A percentile compares a stretch with the other conserved stretches of the same genome.
These are phyloP conservation scores for Enteromius fasciolatus DNA, from an alignment of 2,797 vertebrate species.

Conservation along the genomic window DNA sequence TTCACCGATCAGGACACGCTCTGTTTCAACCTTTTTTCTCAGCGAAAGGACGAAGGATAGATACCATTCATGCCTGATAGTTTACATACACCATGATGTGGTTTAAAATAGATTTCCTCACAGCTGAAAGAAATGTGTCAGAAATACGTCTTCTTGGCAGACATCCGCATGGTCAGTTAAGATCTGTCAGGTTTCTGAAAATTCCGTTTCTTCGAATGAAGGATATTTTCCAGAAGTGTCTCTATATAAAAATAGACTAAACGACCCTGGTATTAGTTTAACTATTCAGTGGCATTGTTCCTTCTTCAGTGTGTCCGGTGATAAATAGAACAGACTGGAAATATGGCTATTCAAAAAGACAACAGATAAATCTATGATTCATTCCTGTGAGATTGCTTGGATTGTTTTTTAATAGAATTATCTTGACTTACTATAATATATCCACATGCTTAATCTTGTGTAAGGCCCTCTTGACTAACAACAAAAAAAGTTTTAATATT, in stretches of 20 bases:
- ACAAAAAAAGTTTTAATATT: conserved; percentile 16
- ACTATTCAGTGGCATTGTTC: conserved; percentile 33
- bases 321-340: conserved; percentile 43
- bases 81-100: conserved; percentile 28
- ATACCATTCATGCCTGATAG: conserved; percentile 10
- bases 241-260: conserved; percentile 80
- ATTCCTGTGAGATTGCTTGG: conserved; percentile 38
- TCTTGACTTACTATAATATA: conserved; percentile 37
- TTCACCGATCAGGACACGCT: background rate
- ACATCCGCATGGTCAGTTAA: conserved; percentile 13
- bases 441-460: conserved; percentile 56
- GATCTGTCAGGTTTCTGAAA: conserved; percentile 26
- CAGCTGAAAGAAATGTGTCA: conserved; percentile 27
- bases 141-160: conserved; percentile 18
- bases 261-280: conserved; percentile 70
- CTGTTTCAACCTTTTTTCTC: conserved; percentile 13
- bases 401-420: conserved; percentile 22
- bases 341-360: conserved; percentile 45
- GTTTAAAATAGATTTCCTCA: conserved; percentile 19
- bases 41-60: background rate
- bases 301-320: conserved; percentile 47
- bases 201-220: conserved; percentile 6
- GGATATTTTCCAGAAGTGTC: conserved; percentile 27
- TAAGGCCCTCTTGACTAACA: conserved; percentile 21
- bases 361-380: conserved; percentile 38